These are phyloP conservation scores for Sitophilus oryzae DNA, from an alignment of 1,140 invertebrate genomes.

Conservation along the genomic window DNA sequence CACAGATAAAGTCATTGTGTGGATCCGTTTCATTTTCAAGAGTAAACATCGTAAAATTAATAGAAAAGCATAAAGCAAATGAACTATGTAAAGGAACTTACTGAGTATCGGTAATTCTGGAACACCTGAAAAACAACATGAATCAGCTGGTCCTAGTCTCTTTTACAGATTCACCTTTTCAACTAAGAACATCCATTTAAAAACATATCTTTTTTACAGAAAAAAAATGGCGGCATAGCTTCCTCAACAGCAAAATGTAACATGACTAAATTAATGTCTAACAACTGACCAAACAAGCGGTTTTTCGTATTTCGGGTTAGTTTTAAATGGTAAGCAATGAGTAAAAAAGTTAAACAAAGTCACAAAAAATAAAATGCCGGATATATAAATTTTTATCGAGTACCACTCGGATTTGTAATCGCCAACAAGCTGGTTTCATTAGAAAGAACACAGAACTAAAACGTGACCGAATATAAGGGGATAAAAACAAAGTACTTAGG, in stretches of 20 bases:
- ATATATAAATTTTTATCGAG: slow-evolving; percentile 3
- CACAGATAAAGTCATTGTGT: no score
- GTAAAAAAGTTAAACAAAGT: slow-evolving; percentile 23
- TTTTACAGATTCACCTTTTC: slow-evolving; percentile 1
- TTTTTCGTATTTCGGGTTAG: slow-evolving; percentile 14
- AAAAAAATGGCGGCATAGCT: slow-evolving; percentile 22
- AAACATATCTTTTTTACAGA: slow-evolving; percentile 11
- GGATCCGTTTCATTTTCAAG: no score
- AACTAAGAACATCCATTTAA: slow-evolving; percentile 8
- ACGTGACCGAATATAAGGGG: neutral
- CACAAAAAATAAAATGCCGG: slow-evolving; percentile 36
- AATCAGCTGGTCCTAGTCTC: slow-evolving; percentile 9
- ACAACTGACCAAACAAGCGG: slow-evolving; percentile 1
- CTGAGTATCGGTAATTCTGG: slow-evolving; percentile 22
- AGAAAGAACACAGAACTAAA: neutral
- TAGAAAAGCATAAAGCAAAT: slow-evolving; percentile 13
- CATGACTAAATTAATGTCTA: slow-evolving; percentile 13
- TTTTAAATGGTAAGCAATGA: slow-evolving; percentile 24
- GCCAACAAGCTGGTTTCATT: slow-evolving; percentile 8
- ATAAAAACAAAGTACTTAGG: slow-evolving; percentile 24
- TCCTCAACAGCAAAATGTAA: slow-evolving; percentile 22
- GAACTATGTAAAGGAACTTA: slow-evolving; percentile 19
- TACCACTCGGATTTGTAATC: neutral
- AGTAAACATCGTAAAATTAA: no score
- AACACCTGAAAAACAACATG: slow-evolving; percentile 21